Percentiles rank a stretch among this genome's conserved stretches.
phyloP scores from a whole-genome alignment of 2,888 invertebrate genomes.

The Acrobasis consociella region DNA sequence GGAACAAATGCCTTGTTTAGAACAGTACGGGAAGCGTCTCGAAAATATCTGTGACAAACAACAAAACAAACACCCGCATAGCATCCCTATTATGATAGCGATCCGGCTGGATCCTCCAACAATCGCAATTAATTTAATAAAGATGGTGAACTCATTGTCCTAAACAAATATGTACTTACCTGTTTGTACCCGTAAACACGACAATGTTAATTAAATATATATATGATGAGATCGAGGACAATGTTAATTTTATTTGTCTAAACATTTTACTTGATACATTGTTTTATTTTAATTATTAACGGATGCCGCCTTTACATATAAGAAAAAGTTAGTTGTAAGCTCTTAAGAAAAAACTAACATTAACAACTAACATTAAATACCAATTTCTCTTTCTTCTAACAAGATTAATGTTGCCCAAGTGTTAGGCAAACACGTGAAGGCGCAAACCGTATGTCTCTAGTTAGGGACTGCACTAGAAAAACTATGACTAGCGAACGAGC shows the following conservation, averaged over 20 bases:
- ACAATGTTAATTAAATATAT: no score
- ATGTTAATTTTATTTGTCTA: not conserved
- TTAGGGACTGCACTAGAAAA: slow-evolving; percentile 53
- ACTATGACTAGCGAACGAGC: slow-evolving; percentile 59
- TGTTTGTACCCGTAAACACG: slow-evolving; percentile 30
- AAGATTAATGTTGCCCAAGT: slow-evolving; percentile 35
- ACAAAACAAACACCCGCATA: slow-evolving; percentile 33
- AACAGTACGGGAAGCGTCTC: slow-evolving; percentile 37
- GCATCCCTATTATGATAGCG: slow-evolving; percentile 39
- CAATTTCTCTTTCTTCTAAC: not conserved
- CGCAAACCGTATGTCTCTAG: slow-evolving; percentile 42
- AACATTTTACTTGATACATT: not conserved
- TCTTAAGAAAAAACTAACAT: not conserved
- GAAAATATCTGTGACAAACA: slow-evolving; percentile 44
- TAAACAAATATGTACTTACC: slow-evolving; percentile 54
- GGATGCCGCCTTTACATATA: no score
- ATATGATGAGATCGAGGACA: not conserved
- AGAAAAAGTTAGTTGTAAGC: no score
- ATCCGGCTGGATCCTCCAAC: slow-evolving; percentile 39
- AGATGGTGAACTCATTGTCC: slow-evolving; percentile 48
- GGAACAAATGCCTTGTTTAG: slow-evolving; percentile 55
- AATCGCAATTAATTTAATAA: slow-evolving; percentile 55
- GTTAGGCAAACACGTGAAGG: slow-evolving; percentile 27
- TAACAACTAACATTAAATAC: not conserved
- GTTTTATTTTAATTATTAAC: no score